Evolutionary conservation across 2,113 vertebrate genomes (phyloP).

Genomic region (Trachemys scripta): DNA sequence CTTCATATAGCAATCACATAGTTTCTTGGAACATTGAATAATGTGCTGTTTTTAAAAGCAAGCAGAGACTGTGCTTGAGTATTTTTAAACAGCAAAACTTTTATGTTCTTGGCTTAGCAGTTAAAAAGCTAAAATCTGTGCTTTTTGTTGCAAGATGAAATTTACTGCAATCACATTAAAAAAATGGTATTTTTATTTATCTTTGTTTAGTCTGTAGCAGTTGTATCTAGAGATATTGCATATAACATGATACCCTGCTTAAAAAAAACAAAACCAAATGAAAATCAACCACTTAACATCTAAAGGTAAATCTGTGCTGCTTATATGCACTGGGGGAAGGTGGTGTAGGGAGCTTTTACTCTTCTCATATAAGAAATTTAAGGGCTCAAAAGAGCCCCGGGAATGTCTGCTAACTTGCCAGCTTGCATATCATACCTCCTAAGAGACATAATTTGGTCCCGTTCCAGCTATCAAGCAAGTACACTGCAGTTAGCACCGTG

Average conservation of each 20-base stretch:
- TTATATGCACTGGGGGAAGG: not conserved
- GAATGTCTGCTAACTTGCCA: not conserved
- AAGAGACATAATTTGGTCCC: not conserved
- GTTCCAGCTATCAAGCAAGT: accelerated
- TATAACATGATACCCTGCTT: not conserved
- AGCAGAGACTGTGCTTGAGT: not conserved
- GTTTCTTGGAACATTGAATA: not conserved
- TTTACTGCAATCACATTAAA: not conserved
- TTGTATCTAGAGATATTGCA: not conserved
- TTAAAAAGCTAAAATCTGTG: not conserved
- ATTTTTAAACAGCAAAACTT: not conserved
- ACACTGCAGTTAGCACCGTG: accelerated
- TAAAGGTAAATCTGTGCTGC: not conserved
- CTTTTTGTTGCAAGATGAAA: not conserved
- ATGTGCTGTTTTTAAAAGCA: not conserved
- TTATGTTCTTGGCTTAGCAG: not conserved
- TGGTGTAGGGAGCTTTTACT: not conserved
- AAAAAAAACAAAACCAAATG: not conserved
- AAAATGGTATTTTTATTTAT: not conserved
- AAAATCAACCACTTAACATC: not conserved
- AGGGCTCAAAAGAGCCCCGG: not conserved
- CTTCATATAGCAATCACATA: not conserved
- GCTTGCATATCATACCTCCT: not conserved
- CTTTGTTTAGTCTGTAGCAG: not conserved
- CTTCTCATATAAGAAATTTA: not conserved